These are phyloP conservation scores for Andrena chrysosceles DNA, from an alignment of 2,888 invertebrate genomes.

Conservation along the genomic window DNA sequence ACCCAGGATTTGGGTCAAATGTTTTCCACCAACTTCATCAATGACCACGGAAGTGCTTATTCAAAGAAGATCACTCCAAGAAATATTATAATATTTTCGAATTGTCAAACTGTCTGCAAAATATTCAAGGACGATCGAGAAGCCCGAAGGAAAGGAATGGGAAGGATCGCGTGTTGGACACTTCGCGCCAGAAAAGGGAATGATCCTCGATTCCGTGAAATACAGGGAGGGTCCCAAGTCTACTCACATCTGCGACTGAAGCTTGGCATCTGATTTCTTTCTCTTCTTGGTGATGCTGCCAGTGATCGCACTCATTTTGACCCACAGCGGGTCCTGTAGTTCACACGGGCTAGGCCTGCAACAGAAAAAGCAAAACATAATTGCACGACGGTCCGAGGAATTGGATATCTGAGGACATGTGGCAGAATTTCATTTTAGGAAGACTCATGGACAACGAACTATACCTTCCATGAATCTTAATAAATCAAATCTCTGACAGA, in stretches of 20 bases:
- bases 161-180: background rate
- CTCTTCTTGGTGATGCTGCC: slow-evolving; percentile 88
- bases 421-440: background rate
- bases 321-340: slow-evolving; percentile 94
- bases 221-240: background rate
- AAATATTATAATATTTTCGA: too few relatives aligned
- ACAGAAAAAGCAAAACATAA: slow-evolving; percentile 74
- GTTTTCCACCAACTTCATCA: too few relatives aligned
- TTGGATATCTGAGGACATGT: background rate
- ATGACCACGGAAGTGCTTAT: too few relatives aligned
- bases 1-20: too few relatives aligned
- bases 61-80: too few relatives aligned
- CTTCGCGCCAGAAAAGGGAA: background rate
- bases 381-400: background rate
- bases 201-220: background rate
- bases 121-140: too few relatives aligned
- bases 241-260: slow-evolving; percentile 88
- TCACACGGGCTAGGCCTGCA: slow-evolving; percentile 96
- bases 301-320: slow-evolving; percentile 93
- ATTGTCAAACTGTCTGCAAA: too few relatives aligned
- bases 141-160: background rate
- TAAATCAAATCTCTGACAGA: background rate
- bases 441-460: background rate
- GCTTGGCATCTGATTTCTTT: slow-evolving; percentile 88
- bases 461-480: background rate